These are phyloP conservation scores for Tenthredo amoena DNA, from an alignment of 2,888 invertebrate species.

Conservation along the genomic window DNA sequence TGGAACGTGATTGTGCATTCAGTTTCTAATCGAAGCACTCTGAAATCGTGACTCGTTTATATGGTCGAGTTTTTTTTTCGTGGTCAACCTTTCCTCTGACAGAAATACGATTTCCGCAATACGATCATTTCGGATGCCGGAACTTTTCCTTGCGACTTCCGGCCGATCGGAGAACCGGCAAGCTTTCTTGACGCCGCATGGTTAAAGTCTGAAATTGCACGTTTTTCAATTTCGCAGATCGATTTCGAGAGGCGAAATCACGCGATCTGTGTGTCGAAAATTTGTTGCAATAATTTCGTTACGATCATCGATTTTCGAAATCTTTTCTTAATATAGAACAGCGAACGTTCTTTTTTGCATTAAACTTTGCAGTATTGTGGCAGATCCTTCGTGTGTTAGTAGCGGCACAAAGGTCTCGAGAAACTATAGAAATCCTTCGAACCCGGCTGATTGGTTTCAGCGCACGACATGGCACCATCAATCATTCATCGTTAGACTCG, in stretches of 20 bases:
- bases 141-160: background rate
- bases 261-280: background rate
- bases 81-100: background rate
- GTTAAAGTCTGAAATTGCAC: background rate
- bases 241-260: background rate
- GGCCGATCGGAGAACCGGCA: background rate
- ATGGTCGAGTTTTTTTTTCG: background rate
- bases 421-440: conserved; percentile 14
- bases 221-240: background rate
- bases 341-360: background rate
- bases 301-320: background rate
- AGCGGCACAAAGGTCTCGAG: background rate
- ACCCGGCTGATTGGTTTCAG: background rate
- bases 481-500: conserved; percentile 6
- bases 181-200: background rate
- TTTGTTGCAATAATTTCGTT: background rate
- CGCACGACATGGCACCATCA: background rate
- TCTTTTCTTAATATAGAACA: background rate
- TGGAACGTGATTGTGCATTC: conserved; percentile 32
- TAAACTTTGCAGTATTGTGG: background rate
- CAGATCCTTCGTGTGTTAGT: background rate
- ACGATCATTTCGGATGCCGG: background rate
- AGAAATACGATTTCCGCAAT: background rate
- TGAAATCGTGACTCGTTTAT: conserved; percentile 27
- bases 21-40: conserved; percentile 40